phyloP scores from a whole-genome alignment of 2,888 invertebrate species.

The Timema podura region DNA sequence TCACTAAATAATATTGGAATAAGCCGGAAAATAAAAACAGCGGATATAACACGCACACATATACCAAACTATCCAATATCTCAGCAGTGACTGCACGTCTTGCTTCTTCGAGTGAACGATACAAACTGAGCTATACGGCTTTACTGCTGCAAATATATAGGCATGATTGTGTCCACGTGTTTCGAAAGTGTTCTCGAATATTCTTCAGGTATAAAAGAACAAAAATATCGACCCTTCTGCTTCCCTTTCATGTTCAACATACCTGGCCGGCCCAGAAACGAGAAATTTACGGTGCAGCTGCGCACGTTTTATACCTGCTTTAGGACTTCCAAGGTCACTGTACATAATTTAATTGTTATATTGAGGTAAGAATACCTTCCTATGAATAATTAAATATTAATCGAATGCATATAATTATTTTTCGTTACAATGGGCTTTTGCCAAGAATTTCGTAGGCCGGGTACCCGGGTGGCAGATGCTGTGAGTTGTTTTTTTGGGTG shows the following conservation, averaged over 20 bases:
- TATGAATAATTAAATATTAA: too few relatives aligned
- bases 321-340: too few relatives aligned
- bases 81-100: slow-evolving; percentile 16
- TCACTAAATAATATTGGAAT: neutral
- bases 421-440: too few relatives aligned
- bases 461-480: too few relatives aligned
- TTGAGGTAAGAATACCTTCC: too few relatives aligned
- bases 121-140: slow-evolving; percentile 14
- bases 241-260: slow-evolving; percentile 13
- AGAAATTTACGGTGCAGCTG: slow-evolving; percentile 15
- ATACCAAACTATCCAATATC: slow-evolving; percentile 8
- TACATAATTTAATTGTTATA: too few relatives aligned
- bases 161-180: slow-evolving; percentile 6
- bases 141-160: slow-evolving; percentile 13
- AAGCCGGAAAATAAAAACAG: neutral
- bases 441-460: too few relatives aligned
- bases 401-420: too few relatives aligned
- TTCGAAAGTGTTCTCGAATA: neutral
- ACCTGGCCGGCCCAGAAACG: neutral
- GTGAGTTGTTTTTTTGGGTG: too few relatives aligned
- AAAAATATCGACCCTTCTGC: slow-evolving; percentile 14
- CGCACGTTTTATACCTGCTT: slow-evolving; percentile 10
- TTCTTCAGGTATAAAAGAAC: neutral
- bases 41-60: neutral
- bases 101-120: slow-evolving; percentile 16